Conservation (phyloP, 2,113 vertebrate genomes). For the Hemicordylus capensis region DNA sequence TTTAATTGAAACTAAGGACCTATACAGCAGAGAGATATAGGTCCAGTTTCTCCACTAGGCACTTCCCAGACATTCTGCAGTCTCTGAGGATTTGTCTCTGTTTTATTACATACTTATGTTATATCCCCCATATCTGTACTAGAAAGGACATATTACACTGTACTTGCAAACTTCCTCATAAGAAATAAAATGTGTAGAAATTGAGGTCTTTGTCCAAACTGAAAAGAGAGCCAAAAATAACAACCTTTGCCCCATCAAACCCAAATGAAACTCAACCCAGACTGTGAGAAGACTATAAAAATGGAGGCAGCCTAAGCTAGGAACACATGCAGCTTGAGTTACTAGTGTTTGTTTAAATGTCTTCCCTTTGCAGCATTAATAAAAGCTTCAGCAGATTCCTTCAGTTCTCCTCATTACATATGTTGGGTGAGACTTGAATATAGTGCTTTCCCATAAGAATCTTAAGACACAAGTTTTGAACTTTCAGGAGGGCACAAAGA, state of each 20-base stretch:
- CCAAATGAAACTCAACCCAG: constrained; percentile 53
- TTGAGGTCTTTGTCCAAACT: neutral
- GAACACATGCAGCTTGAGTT: constrained; percentile 52
- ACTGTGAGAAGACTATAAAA: constrained; percentile 44
- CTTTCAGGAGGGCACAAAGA: constrained; percentile 57
- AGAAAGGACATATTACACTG: neutral
- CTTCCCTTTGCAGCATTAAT: constrained; percentile 59
- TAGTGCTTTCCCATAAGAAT: constrained; percentile 41
- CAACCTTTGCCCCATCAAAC: constrained; percentile 37
- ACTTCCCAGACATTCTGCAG: constrained; percentile 10
- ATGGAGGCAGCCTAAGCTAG: constrained; percentile 24
- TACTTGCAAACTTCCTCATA: constrained; percentile 1
- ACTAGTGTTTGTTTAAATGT: constrained; percentile 67
- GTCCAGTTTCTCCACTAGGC: neutral
- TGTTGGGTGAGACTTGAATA: constrained; percentile 35
- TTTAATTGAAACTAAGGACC: constrained; percentile 23
- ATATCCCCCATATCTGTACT: neutral
- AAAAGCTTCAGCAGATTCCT: constrained; percentile 53
- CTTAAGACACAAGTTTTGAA: constrained; percentile 59
- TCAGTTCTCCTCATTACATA: constrained; percentile 56
- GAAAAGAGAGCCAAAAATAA: constrained; percentile 33
- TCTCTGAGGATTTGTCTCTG: neutral
- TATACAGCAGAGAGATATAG: neutral
- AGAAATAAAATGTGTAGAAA: constrained; percentile 32
- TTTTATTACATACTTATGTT: constrained; percentile 27